Evolutionary conservation across 35 echinoderm and acorn worm genomes (phyloP).

Genomic region (Eucidaris tribuloides): DNA sequence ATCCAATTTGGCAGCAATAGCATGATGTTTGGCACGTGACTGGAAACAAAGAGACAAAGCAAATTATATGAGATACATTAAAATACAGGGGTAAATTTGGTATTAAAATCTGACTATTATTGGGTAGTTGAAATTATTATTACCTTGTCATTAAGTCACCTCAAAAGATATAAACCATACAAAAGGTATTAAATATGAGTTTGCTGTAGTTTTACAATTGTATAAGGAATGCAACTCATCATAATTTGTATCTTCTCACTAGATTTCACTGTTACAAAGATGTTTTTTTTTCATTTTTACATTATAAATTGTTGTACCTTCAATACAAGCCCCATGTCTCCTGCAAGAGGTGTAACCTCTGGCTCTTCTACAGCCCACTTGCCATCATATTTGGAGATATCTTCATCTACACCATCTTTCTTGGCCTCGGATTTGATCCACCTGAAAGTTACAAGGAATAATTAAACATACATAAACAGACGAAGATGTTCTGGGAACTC

Average conservation of each 20-base stretch:
- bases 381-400: constrained; percentile 92
- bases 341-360: constrained; percentile 48
- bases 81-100: too few relatives aligned
- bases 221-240: too few relatives aligned
- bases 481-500: not conserved
- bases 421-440: constrained; percentile 85
- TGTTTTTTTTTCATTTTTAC: too few relatives aligned
- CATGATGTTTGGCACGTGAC: constrained; percentile 95
- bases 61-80: too few relatives aligned
- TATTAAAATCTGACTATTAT: too few relatives aligned
- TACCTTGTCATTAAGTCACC: too few relatives aligned
- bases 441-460: not conserved
- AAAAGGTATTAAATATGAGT: too few relatives aligned
- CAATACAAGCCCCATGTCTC: constrained; percentile 88
- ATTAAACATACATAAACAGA: not conserved
- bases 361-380: constrained; percentile 93
- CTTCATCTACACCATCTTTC: constrained; percentile 92
- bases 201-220: too few relatives aligned
- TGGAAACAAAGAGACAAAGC: constrained; percentile 16
- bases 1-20: constrained; percentile 70
- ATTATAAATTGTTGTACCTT: constrained; percentile 55
- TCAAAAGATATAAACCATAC: too few relatives aligned
- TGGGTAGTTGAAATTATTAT: too few relatives aligned
- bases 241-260: too few relatives aligned
- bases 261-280: too few relatives aligned